These are phyloP conservation scores for Nycticryphes semicollaris DNA, from an alignment of 2,113 vertebrate species.

Conservation along the genomic window DNA sequence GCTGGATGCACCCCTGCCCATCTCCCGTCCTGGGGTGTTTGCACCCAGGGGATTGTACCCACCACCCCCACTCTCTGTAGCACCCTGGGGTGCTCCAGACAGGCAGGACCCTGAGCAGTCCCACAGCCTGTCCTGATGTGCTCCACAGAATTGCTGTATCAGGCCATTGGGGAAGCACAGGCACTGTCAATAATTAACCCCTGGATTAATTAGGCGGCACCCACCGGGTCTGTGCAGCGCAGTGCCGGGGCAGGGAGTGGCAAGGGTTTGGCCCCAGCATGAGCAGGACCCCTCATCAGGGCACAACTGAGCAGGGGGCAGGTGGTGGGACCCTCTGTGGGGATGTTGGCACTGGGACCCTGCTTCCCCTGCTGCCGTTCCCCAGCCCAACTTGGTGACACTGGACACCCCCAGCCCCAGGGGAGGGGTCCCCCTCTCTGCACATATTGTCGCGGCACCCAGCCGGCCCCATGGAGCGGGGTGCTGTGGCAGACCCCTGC, in stretches of 20 bases:
- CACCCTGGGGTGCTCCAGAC: not conserved
- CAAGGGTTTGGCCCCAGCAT: not conserved
- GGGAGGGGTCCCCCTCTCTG: not conserved
- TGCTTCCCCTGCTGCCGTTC: not conserved
- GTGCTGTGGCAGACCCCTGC: not conserved
- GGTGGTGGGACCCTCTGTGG: not conserved
- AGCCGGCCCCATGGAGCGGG: accelerated
- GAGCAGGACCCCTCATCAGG: not conserved
- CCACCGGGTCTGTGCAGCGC: not conserved
- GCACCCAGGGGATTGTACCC: not conserved
- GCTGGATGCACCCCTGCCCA: not conserved
- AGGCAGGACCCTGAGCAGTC: not conserved
- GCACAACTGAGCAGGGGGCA: too few species aligned
- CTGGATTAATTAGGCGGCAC: not conserved
- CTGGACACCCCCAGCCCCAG: accelerated
- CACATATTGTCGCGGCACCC: accelerated
- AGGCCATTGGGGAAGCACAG: not conserved
- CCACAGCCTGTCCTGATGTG: accelerated
- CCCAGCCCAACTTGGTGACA: accelerated
- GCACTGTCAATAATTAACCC: not conserved
- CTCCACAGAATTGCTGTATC: not conserved
- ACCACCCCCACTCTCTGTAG: accelerated
- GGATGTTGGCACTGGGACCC: accelerated
- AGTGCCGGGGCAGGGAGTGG: accelerated
- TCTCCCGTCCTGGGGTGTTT: too few species aligned